Evolutionary conservation across 2,797 vertebrate genomes (phyloP).

Genomic region (Triplophysa bombifrons): DNA sequence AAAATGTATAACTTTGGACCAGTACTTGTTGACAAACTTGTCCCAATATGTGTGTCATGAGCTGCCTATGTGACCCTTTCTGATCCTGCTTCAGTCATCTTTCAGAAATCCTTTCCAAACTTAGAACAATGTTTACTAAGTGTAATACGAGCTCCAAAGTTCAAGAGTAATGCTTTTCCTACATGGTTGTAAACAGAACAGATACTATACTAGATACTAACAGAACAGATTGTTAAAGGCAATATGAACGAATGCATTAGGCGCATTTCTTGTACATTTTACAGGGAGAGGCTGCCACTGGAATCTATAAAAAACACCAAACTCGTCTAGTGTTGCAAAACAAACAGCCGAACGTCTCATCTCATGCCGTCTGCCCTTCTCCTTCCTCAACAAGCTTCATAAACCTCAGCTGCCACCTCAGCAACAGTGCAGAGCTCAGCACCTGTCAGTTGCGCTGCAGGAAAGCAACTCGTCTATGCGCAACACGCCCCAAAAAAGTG

Average conservation of each 20-base stretch:
- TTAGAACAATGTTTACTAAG: constrained; percentile 28
- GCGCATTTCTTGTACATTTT: neutral
- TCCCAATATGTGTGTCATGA: neutral
- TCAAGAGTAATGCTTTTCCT: neutral
- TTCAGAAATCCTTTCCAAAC: constrained; percentile 5
- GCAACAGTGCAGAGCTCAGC: neutral
- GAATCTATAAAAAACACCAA: neutral
- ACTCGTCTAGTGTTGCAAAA: constrained; percentile 7
- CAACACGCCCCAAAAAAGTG: neutral
- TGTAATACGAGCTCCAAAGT: constrained; percentile 7
- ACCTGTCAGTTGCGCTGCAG: constrained; percentile 17
- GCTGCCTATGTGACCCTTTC: neutral
- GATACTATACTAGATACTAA: no score
- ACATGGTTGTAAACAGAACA: no score
- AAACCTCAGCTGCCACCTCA: constrained; percentile 18
- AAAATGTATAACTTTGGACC: neutral
- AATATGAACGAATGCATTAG: neutral
- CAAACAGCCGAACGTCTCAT: constrained; percentile 14
- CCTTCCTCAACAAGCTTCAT: neutral
- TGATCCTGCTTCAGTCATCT: neutral
- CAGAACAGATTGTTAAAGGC: neutral
- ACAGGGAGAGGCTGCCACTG: neutral
- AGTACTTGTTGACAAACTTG: neutral
- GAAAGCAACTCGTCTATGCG: neutral
- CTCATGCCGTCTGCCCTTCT: neutral